Conservation (phyloP, 2,113 vertebrate genomes). For the Sturnus vulgaris region DNA sequence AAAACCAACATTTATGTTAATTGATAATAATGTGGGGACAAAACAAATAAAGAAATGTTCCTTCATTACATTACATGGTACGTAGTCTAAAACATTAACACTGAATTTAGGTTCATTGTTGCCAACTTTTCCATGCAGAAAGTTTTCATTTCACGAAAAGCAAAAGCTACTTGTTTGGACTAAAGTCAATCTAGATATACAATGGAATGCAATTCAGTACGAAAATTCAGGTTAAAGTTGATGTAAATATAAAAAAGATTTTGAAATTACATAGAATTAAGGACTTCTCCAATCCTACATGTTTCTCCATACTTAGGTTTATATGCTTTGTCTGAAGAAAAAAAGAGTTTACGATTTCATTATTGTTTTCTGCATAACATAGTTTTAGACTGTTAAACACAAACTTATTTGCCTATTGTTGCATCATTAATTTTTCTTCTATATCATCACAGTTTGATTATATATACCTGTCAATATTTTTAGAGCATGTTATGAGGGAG, state of each 20-base stretch:
- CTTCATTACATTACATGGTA: neutral
- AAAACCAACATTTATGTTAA: neutral
- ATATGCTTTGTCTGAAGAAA: neutral
- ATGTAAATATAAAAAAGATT: neutral
- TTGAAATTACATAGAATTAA: neutral
- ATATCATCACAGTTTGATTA: constrained; percentile 23
- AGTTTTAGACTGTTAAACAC: constrained; percentile 38
- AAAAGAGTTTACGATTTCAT: neutral
- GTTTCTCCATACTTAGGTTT: neutral
- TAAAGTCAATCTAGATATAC: neutral
- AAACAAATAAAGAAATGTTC: neutral
- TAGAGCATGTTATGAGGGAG: constrained; percentile 5
- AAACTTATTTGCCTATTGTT: constrained; percentile 16
- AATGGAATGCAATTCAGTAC: neutral
- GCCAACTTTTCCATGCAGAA: neutral
- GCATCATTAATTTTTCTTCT: constrained; percentile 47
- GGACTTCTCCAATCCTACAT: neutral
- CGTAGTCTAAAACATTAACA: neutral
- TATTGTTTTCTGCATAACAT: constrained; percentile 26
- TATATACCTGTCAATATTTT: constrained; percentile 48
- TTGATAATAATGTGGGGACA: neutral
- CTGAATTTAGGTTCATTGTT: neutral
- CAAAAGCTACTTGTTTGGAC: neutral
- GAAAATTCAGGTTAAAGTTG: neutral
- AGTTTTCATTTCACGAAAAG: neutral